phyloP scores from a whole-genome alignment of 2,888 invertebrate genomes.

The Ennomos erosarius region DNA sequence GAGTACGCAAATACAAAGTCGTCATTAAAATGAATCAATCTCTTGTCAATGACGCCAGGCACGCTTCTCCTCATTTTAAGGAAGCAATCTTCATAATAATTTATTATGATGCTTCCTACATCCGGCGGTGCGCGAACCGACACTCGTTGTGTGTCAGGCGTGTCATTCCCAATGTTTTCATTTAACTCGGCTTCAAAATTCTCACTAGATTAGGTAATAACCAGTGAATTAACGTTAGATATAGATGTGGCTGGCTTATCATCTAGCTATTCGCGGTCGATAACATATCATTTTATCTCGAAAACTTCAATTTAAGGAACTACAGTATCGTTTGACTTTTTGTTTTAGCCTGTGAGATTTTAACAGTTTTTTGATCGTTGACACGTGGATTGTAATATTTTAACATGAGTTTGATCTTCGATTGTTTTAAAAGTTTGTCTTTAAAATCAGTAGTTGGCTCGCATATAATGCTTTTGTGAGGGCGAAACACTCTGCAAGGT shows the following conservation, averaged over 20 bases:
- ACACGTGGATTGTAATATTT: no score
- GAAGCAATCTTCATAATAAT: constrained; percentile 22
- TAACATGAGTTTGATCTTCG: background rate
- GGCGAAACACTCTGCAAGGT: constrained; percentile 20
- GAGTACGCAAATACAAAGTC: no score
- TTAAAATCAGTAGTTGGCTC: background rate
- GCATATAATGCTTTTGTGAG: constrained; percentile 2
- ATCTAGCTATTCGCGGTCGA: constrained; percentile 31
- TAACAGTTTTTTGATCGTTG: background rate
- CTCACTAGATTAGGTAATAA: background rate
- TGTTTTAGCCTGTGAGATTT: no score
- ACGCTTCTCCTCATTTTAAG: constrained; percentile 3
- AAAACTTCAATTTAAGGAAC: background rate
- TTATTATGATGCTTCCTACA: constrained; percentile 16
- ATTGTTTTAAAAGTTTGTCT: no score
- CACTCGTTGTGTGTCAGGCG: background rate
- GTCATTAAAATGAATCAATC: background rate
- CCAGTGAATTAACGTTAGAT: constrained; percentile 3
- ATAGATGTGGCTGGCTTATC: constrained; percentile 39
- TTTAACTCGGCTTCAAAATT: constrained; percentile 6
- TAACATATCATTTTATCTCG: constrained; percentile 47
- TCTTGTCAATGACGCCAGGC: constrained; percentile 4
- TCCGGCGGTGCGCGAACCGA: constrained; percentile 30
- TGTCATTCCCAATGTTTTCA: background rate
- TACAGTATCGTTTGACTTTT: no score